phyloP scores from a whole-genome alignment of 2,113 vertebrate species.

The Esox niger region DNA sequence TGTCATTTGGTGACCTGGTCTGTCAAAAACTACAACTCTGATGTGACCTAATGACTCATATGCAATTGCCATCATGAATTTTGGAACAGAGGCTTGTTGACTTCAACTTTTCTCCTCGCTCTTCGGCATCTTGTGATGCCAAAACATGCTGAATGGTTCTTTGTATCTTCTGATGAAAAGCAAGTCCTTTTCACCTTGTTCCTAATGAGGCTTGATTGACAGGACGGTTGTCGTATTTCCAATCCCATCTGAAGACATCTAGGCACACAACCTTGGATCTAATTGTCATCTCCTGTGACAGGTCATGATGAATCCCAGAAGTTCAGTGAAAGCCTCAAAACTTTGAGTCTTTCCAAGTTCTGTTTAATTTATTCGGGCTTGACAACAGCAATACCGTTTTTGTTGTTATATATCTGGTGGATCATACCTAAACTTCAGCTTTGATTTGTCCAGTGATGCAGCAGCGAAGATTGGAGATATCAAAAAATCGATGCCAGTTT shows the following conservation, averaged over 20 bases:
- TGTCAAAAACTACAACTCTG: not conserved
- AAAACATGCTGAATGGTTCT: constrained; percentile 42
- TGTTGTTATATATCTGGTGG: constrained; percentile 16
- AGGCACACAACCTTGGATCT: constrained; percentile 44
- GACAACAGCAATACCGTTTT: constrained; percentile 30
- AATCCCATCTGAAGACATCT: constrained; percentile 47
- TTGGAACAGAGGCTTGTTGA: not conserved
- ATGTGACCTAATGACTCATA: not conserved
- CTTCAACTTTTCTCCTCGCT: not conserved
- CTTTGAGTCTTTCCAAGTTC: constrained; percentile 30
- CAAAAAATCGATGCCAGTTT: not conserved
- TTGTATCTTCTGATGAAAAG: constrained; percentile 28
- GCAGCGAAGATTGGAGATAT: too few relatives aligned
- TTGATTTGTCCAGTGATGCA: not conserved
- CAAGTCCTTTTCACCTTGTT: constrained; percentile 41
- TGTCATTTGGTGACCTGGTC: too few relatives aligned
- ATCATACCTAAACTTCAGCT: constrained; percentile 5
- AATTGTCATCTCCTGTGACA: constrained; percentile 60
- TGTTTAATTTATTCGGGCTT: constrained; percentile 38
- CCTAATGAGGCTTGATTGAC: constrained; percentile 63
- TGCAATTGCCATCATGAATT: not conserved
- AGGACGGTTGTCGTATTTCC: constrained; percentile 46
- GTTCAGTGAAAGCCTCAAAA: constrained; percentile 20
- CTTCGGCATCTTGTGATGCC: constrained; percentile 36
- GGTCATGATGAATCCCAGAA: constrained; percentile 35